Evolutionary conservation across 2,113 vertebrate genomes (phyloP).

Genomic region (Poeciliopsis occidentalis): DNA sequence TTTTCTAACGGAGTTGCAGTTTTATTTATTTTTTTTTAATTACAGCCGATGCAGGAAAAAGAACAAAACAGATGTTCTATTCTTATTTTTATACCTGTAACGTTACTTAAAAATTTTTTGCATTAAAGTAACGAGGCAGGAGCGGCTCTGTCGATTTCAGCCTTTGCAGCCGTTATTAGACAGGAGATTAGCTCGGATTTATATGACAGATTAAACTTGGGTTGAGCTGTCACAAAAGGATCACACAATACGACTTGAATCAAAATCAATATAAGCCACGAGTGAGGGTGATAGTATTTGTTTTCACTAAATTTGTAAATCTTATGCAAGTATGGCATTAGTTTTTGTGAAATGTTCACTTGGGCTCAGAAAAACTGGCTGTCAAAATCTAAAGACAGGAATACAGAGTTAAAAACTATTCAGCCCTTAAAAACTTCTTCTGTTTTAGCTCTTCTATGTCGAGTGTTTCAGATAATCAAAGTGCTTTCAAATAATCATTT

Average conservation of each 20-base stretch:
- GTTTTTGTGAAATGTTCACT: not conserved
- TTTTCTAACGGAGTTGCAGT: not conserved
- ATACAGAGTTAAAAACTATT: not conserved
- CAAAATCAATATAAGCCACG: slow-evolving; percentile 65
- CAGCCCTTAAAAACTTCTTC: not conserved
- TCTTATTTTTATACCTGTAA: not conserved
- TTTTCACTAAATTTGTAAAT: slow-evolving; percentile 40
- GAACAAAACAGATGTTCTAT: not conserved
- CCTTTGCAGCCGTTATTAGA: not conserved
- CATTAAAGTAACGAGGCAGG: not conserved
- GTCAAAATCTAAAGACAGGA: not conserved
- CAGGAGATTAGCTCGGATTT: slow-evolving; percentile 63
- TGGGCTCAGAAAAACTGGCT: not conserved
- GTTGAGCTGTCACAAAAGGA: slow-evolving; percentile 41
- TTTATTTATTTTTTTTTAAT: not conserved
- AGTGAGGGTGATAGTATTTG: slow-evolving; percentile 14
- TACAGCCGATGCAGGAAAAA: not conserved
- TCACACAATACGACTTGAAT: slow-evolving; percentile 46
- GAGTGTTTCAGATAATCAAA: not conserved
- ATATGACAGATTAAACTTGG: slow-evolving; percentile 57
- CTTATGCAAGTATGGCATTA: not conserved
- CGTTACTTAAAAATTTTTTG: not conserved
- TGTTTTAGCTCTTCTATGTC: not conserved
- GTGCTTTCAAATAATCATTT: not conserved
- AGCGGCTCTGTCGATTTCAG: no score